Evolutionary conservation across 1,140 invertebrate genomes (phyloP), one percentile per base, ranked within the genome.

Genomic region (Megalopta genalis): DNA sequence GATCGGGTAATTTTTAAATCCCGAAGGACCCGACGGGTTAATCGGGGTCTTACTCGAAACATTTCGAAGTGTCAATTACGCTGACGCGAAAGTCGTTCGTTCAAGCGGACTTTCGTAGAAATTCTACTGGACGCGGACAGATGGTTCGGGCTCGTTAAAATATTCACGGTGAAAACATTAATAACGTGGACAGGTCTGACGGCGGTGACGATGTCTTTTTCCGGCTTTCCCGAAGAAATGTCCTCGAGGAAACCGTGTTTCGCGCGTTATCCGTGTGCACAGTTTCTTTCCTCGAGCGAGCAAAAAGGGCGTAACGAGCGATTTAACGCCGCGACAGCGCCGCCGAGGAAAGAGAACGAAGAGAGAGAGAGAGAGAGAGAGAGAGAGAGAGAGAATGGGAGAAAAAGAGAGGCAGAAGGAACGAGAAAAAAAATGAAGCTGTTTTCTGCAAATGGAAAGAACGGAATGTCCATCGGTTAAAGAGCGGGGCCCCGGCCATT

Each of bases 401-500:
- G 39, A 49, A 2, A 16, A 12, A 49, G 46, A 8, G 2, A 7
- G 14, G 16, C 2, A 18, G 54, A 57, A 6, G 6, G 54, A 21
- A 8, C 18, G 18, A 7, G 54, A 9, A 57, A 57, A n/a, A 57
- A 57, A 57, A n/a, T 9, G n/a, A 21, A 18, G 49, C 16, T 52
- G 52, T 39, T 25, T 27, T 37, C 8, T 59, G 59, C 52, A 52
- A 42, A 68, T 59, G 27, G 77, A 64, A 85, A 71, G 39, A 81
- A 81, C 60, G 52, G 54, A 25, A 57, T 68, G 66, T 57, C 66
- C 60, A 77, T 85, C 70, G 69, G 49, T 52, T 77, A 78, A 83
- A 75, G 65, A 80, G 74, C 66, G 37, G 66, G 57, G n/a, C 54
- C 62, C 23, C 54, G 70, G 69, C 72, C 63, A 81, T 88, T 88